Evolutionary conservation across 1,140 invertebrate species (phyloP).

Genomic region (Euschistus heros): DNA sequence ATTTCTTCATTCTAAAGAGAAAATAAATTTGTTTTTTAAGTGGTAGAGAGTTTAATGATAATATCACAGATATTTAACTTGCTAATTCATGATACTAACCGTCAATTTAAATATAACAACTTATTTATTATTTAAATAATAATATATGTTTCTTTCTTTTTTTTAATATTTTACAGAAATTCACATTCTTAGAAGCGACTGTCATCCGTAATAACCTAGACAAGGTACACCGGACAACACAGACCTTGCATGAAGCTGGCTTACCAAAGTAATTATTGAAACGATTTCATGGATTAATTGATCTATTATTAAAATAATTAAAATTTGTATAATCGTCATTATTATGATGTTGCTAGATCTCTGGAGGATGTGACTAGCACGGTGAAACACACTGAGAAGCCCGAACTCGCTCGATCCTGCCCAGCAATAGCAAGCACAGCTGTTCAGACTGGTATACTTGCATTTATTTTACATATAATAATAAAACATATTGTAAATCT

Average conservation of each 20-base stretch:
- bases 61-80: no score
- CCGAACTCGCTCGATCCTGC: constrained; percentile 25
- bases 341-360: constrained; percentile 18
- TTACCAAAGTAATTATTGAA: constrained; percentile 23
- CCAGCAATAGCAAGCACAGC: constrained; percentile 26
- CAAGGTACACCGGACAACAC: constrained; percentile 26
- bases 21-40: no score
- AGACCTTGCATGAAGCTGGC: constrained; percentile 22
- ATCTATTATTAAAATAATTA: not conserved
- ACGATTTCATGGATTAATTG: not conserved
- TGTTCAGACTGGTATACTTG: constrained; percentile 27
- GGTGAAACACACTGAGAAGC: constrained; percentile 17
- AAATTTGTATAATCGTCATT: not conserved
- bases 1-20: no score
- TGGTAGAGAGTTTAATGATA: no score
- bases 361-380: constrained; percentile 24
- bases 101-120: no score
- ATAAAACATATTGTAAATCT: no score
- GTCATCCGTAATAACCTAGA: constrained; percentile 11
- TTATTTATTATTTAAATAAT: no score
- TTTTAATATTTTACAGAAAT: constrained; percentile 22
- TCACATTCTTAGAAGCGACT: constrained; percentile 22
- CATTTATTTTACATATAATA: no score
- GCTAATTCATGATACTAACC: no score
- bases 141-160: no score